These are phyloP conservation scores for Sebastes hubbsi DNA, from an alignment of 2,797 vertebrate species.

Conservation along the genomic window DNA sequence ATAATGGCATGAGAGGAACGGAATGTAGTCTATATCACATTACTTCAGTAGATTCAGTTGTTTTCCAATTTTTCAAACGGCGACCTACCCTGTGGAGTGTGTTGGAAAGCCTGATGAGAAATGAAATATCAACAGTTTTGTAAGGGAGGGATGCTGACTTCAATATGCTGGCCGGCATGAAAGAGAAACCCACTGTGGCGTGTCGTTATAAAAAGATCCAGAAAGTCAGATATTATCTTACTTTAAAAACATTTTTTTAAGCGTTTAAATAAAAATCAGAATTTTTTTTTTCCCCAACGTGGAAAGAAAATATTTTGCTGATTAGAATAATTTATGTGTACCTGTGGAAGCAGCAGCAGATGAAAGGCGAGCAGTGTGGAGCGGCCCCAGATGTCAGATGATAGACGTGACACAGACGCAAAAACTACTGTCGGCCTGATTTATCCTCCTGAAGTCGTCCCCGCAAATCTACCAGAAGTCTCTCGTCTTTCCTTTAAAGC, in stretches of 20 bases:
- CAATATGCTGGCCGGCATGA: neutral
- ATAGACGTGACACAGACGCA: neutral
- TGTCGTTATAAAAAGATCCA: neutral
- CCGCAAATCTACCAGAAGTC: neutral
- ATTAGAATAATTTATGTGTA: constrained; percentile 8
- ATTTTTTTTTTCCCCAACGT: neutral
- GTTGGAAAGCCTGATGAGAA: neutral
- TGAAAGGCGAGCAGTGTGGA: constrained; percentile 1
- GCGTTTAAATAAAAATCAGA: neutral
- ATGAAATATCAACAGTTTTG: neutral
- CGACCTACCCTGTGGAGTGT: neutral
- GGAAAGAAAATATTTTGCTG: neutral
- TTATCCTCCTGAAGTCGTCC: neutral
- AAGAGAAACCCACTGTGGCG: neutral
- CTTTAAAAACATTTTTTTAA: neutral
- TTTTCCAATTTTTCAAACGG: neutral
- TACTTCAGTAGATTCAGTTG: too few relatives aligned
- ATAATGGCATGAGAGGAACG: neutral
- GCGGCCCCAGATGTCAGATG: constrained; percentile 15
- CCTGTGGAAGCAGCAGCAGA: neutral
- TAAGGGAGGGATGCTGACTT: neutral
- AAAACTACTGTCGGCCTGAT: constrained; percentile 1
- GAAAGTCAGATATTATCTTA: neutral
- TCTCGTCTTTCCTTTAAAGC: neutral
- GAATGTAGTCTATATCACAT: neutral